Base-by-base conservation (phyloP, 2,797 vertebrate genomes). In the Chromis chromis region DNA sequence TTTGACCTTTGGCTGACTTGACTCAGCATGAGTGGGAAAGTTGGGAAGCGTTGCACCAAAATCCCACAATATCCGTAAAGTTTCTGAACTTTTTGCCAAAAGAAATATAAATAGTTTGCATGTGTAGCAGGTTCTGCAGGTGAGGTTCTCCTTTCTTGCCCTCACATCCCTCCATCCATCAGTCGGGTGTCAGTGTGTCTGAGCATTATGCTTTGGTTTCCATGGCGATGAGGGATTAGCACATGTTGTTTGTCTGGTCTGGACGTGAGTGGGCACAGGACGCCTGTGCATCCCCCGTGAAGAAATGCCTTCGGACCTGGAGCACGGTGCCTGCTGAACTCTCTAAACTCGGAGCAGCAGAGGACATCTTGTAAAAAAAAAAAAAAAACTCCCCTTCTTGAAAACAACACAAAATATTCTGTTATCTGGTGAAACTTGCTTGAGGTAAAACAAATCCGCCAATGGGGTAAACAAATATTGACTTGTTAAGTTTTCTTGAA, bases 191-290 rank as follows among this genome's bases (percentile, higher is more conserved):
- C 65, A 83, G 31, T 72, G 70, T 58, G 50, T 31, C 31, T 31
- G 44, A 79, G 75, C 77, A 54, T 85, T 77, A 82, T 86, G 73
- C 75, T 82, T 83, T 70, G 74, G 89, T 91, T 83, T 87, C 90
- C 84, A 87, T 88, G 71, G 79, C 10, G 4, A 90, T 74, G 24
- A 63, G 54, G 78, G 82, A 89, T 88, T 85, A 79, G 86, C 77
- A 83, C 79, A 78, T 84, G 83, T 78, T 88, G 83, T 83, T 86
- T 88, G 82, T 87, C 82, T 89, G 70, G 66, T 82, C 74, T 76
- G 65, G 57, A 74, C 53, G 67, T 68, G 76, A 79, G 84, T 80
- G 61, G 59, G 58, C 58, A 65, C 56, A 67, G 64, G 65, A 70
- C 50, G 69, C 58, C 68, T 80, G 68, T 62, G 59, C 66, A 56